Conservation (phyloP, 2,113 vertebrate genomes). For the Ahaetulla prasina region DNA sequence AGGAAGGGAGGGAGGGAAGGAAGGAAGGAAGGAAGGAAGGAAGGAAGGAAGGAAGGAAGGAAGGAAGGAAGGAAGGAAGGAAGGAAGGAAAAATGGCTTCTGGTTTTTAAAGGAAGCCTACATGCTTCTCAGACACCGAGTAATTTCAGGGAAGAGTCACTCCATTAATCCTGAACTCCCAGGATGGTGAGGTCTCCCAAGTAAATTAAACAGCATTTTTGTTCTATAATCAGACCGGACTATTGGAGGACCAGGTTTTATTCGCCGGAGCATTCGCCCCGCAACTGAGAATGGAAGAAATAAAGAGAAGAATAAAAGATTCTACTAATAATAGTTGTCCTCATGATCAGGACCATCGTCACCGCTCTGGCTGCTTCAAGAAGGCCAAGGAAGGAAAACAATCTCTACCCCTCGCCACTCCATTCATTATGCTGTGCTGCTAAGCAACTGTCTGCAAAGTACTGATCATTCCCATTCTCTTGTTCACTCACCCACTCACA, state of each 20-base stretch:
- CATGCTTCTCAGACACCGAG: not conserved
- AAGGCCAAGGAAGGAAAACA: not conserved
- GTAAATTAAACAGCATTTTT: constrained; percentile 1
- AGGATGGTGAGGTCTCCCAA: not conserved
- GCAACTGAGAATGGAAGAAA: not conserved
- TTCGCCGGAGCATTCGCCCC: not conserved
- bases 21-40: no score
- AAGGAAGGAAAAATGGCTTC: no score
- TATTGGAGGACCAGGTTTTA: not conserved
- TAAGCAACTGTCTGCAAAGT: constrained; percentile 27
- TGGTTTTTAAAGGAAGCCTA: not conserved
- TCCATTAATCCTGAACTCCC: not conserved
- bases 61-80: not conserved
- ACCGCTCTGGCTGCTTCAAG: not conserved
- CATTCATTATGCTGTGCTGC: constrained; percentile 37
- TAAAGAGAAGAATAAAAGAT: not conserved
- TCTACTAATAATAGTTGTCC: not conserved
- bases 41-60: not conserved
- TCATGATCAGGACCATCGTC: not conserved
- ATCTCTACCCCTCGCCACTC: not conserved
- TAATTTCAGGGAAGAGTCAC: not conserved
- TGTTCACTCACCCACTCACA: not conserved
- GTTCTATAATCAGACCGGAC: not conserved
- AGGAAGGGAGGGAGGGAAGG: fast-evolving
- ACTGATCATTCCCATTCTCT: not conserved